These are phyloP conservation scores for Ichneumoninae sp. DNA, from an alignment of 2,888 invertebrate genomes.

Conservation along the genomic window DNA sequence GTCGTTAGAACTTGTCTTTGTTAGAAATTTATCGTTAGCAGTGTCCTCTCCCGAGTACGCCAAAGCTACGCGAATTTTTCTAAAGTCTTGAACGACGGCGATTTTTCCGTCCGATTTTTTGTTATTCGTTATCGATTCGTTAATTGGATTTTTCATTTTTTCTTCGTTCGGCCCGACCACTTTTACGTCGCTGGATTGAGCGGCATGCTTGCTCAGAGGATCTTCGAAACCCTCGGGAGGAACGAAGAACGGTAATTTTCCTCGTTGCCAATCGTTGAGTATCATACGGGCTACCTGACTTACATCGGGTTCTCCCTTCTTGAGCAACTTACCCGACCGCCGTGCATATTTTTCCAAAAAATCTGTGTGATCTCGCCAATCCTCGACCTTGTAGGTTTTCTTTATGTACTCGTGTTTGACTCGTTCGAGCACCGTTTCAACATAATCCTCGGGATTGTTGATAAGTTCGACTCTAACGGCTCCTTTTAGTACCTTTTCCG, in stretches of 20 bases:
- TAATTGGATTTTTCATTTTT: constrained; percentile 25
- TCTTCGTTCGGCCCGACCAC: constrained; percentile 84
- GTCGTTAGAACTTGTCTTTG: constrained; percentile 50
- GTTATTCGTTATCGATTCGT: neutral
- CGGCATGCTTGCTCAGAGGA: constrained; percentile 86
- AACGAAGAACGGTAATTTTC: constrained; percentile 97
- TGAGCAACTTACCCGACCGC: constrained; percentile 94
- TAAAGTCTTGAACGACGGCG: constrained; percentile 91
- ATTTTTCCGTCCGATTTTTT: constrained; percentile 76
- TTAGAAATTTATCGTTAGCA: constrained; percentile 57
- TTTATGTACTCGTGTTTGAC: constrained; percentile 95
- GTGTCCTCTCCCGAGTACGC: constrained; percentile 88
- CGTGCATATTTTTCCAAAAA: constrained; percentile 96
- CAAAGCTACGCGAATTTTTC: constrained; percentile 91
- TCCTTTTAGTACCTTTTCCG: constrained; percentile 97
- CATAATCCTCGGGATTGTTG: constrained; percentile 97
- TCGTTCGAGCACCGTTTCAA: constrained; percentile 93
- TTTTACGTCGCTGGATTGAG: constrained; percentile 66
- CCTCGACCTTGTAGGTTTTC: constrained; percentile 95
- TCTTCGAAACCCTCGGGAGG: constrained; percentile 89
- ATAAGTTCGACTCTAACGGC: constrained; percentile 98
- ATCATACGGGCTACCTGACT: constrained; percentile 96
- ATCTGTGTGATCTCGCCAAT: constrained; percentile 93
- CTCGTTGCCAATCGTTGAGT: constrained; percentile 99
- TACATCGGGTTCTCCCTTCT: constrained; percentile 98